These are phyloP conservation scores for Pomacea maculata DNA, from an alignment of 1,140 invertebrate genomes.

Conservation along the genomic window DNA sequence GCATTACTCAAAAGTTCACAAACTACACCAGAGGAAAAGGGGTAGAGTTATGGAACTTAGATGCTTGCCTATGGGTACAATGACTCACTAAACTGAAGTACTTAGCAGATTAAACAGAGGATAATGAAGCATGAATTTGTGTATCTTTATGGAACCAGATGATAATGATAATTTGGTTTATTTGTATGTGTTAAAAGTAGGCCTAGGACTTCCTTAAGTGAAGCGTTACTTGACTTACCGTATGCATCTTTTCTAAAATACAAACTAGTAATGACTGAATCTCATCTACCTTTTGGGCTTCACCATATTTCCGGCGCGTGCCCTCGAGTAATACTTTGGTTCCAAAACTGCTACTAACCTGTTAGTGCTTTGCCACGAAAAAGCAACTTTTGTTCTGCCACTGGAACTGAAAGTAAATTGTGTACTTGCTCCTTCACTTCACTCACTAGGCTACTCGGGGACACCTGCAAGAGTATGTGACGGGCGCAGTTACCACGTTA, in stretches of 20 bases:
- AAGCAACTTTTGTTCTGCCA: constrained; percentile 61
- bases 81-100: too few species aligned
- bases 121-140: too few species aligned
- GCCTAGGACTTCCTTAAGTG: not conserved
- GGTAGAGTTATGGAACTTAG: too few species aligned
- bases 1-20: too few species aligned
- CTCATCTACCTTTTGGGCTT: not conserved
- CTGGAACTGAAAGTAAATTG: constrained; percentile 57
- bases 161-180: too few species aligned
- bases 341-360: constrained; percentile 37
- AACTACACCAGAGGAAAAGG: too few species aligned
- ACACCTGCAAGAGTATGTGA: constrained; percentile 39
- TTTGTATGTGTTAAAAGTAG: too few species aligned
- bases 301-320: not conserved
- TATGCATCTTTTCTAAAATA: not conserved
- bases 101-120: too few species aligned
- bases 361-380: constrained; percentile 62
- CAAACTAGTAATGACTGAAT: not conserved
- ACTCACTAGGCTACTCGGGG: constrained; percentile 41
- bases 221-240: not conserved
- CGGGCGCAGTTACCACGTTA: too few species aligned
- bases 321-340: too few species aligned
- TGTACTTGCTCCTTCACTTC: constrained; percentile 62
- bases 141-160: too few species aligned
- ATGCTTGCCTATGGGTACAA: too few species aligned